These are phyloP conservation scores for Chaetogeoica ovagalla DNA, from an alignment of 2,888 invertebrate species.

Conservation along the genomic window DNA sequence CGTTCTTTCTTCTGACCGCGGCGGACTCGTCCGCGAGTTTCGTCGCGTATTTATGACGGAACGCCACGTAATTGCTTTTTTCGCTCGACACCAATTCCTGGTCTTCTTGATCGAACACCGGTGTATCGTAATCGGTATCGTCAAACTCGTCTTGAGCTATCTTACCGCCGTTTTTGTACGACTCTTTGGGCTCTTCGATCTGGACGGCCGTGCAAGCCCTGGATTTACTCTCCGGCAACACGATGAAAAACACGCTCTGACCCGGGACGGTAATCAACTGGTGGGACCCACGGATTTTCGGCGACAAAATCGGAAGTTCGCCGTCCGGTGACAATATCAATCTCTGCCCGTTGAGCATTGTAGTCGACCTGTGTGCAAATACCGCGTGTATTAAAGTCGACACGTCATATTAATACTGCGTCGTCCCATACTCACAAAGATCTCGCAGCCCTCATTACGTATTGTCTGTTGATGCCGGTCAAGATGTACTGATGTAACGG, in stretches of 20 bases:
- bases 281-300: conserved; percentile 55
- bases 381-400: background rate
- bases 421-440: conserved; percentile 27
- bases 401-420: background rate
- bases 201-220: conserved; percentile 55
- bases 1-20: background rate
- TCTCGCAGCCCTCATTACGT: conserved; percentile 20
- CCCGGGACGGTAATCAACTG: conserved; percentile 54
- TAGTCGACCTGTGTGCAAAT: conserved; percentile 62
- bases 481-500: conserved; percentile 53
- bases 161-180: conserved; percentile 34
- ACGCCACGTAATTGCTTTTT: conserved; percentile 37
- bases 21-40: background rate
- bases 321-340: conserved; percentile 67
- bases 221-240: conserved; percentile 56
- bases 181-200: conserved; percentile 24
- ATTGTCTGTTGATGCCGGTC: conserved; percentile 43
- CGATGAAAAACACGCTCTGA: conserved; percentile 56
- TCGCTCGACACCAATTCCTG: conserved; percentile 26
- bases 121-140: conserved; percentile 22
- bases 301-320: conserved; percentile 59
- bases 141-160: conserved; percentile 42
- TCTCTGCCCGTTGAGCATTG: conserved; percentile 68
- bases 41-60: conserved; percentile 26
- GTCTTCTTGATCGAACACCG: conserved; percentile 30